These are phyloP conservation scores for Ardeotis arabs DNA, from an alignment of 2,113 vertebrate genomes.

Conservation along the genomic window DNA sequence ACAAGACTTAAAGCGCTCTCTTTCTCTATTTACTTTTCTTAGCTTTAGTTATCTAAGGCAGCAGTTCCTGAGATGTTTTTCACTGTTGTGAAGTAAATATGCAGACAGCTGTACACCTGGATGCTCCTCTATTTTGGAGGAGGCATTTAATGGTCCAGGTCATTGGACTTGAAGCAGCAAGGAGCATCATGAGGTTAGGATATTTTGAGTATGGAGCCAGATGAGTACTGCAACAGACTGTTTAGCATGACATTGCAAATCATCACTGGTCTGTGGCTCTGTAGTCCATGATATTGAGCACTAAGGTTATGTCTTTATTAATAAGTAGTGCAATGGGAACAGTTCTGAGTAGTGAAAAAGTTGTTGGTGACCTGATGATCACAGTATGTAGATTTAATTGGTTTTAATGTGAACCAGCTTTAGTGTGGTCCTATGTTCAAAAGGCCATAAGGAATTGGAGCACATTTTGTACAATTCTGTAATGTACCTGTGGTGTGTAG, in stretches of 20 bases:
- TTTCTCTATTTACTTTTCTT: neutral
- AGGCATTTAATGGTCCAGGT: neutral
- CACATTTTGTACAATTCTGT: neutral
- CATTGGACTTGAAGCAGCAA: neutral
- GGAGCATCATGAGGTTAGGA: rapidly evolving
- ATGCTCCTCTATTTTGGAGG: neutral
- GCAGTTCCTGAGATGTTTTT: neutral
- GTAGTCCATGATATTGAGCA: neutral
- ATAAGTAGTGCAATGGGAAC: neutral
- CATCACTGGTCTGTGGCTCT: neutral
- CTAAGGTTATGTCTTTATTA: neutral
- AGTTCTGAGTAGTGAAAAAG: neutral
- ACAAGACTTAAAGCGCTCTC: neutral
- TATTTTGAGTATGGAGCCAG: neutral
- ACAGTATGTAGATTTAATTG: neutral
- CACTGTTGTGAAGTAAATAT: neutral
- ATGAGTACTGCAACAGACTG: neutral
- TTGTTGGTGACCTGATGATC: neutral
- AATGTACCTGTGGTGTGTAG: neutral
- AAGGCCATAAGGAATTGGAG: neutral
- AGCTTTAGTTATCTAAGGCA: neutral
- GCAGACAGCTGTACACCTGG: neutral
- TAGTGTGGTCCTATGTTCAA: neutral
- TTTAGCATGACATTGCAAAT: neutral
- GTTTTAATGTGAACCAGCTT: neutral